Percentiles rank a stretch among this genome's conserved stretches.
Conservation (phyloP, 2,113 vertebrate species). For the Lepus timidus region DNA sequence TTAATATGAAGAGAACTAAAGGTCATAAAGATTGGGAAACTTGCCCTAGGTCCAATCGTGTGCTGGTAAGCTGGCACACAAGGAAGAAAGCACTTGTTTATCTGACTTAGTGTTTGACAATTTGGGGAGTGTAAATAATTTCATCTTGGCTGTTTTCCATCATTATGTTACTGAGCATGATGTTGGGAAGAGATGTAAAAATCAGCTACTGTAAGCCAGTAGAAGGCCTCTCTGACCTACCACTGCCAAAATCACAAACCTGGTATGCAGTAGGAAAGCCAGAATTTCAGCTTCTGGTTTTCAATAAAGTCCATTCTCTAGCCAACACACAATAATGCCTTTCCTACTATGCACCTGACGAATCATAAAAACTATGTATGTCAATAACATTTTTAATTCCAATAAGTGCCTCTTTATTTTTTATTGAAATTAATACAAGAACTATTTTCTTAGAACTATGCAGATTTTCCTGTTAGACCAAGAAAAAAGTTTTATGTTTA, state of each 20-base stretch:
- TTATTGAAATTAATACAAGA: slow-evolving; percentile 18
- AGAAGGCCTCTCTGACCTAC: background rate
- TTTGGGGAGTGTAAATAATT: background rate
- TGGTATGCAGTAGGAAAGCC: background rate
- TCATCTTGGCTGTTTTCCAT: slow-evolving; percentile 2
- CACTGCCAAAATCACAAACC: background rate
- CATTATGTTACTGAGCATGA: background rate
- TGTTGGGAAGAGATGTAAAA: background rate
- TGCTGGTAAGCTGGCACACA: background rate
- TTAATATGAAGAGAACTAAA: background rate
- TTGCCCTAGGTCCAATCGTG: background rate
- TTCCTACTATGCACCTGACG: background rate
- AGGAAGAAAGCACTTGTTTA: background rate
- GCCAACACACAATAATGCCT: background rate
- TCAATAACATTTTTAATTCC: background rate
- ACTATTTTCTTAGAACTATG: background rate
- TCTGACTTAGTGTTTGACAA: background rate
- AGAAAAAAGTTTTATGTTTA: background rate
- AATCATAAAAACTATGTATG: background rate
- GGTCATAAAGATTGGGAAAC: background rate
- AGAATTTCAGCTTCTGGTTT: background rate
- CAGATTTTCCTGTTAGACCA: background rate
- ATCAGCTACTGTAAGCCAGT: background rate
- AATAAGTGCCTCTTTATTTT: background rate
- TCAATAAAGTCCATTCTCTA: background rate